These are phyloP conservation scores for Esox niger DNA, from an alignment of 2,113 vertebrate species.

Conservation along the genomic window DNA sequence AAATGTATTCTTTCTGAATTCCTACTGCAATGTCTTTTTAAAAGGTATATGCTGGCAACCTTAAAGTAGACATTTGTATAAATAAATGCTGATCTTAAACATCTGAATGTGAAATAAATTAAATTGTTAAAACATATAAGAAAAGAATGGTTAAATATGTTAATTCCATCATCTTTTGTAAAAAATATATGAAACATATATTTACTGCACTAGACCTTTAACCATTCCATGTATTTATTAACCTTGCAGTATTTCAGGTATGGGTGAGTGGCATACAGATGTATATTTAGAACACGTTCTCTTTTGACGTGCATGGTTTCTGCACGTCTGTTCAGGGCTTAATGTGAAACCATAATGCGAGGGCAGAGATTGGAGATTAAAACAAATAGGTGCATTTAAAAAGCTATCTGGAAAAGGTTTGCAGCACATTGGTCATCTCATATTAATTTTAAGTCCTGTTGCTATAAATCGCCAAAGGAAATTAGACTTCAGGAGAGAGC, in stretches of 20 bases:
- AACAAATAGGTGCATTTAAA: constrained; percentile 46
- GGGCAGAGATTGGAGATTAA: constrained; percentile 25
- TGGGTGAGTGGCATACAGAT: constrained; percentile 15
- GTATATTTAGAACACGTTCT: constrained; percentile 20
- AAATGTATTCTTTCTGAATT: no score
- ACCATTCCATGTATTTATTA: constrained; percentile 31
- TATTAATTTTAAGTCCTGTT: constrained; percentile 26
- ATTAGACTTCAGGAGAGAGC: constrained; percentile 37
- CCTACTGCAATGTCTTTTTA: no score
- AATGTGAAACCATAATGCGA: constrained; percentile 43
- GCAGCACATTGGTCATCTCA: constrained; percentile 33
- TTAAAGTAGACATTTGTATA: no score
- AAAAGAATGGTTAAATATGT: constrained; percentile 64
- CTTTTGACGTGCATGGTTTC: constrained; percentile 34
- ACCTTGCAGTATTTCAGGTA: constrained; percentile 9
- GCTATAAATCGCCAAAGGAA: constrained; percentile 53
- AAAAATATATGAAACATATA: no score
- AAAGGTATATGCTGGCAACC: no score
- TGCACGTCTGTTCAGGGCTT: constrained; percentile 23
- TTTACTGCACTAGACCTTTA: no score
- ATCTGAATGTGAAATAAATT: no score
- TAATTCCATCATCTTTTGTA: constrained; percentile 29
- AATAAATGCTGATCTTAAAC: no score
- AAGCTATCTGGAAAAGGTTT: constrained; percentile 30
- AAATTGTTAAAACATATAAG: no score